Evolutionary conservation across 2,797 vertebrate species (phyloP).

Genomic region (Tolypeutes matacus): DNA sequence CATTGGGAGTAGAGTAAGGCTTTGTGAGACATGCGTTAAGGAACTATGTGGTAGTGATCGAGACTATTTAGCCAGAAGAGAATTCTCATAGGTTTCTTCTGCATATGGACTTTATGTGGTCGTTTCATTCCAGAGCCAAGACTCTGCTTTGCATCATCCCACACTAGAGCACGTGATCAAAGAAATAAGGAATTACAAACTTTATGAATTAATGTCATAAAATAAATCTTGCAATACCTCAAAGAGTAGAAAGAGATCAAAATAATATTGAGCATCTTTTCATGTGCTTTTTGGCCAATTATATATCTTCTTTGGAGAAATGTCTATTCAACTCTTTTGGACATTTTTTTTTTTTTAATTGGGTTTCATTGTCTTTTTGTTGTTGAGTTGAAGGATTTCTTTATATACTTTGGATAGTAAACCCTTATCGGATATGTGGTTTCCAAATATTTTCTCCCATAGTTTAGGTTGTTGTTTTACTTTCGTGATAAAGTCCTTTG

Average conservation of each 20-base stretch:
- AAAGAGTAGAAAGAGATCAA: neutral
- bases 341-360: no score
- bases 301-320: no score
- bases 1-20: slow-evolving; percentile 94
- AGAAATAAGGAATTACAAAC: slow-evolving; percentile 57
- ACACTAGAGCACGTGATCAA: slow-evolving; percentile 90
- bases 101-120: slow-evolving; percentile 95
- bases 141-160: slow-evolving; percentile 98
- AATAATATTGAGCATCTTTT: neutral
- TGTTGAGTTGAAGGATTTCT: no score
- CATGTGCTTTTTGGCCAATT: no score
- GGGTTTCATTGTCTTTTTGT: no score
- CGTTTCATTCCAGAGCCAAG: slow-evolving; percentile 98
- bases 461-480: no score
- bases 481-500: no score
- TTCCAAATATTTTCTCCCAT: no score
- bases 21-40: slow-evolving; percentile 94
- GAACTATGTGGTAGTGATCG: slow-evolving; percentile 96
- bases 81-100: slow-evolving; percentile 99
- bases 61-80: slow-evolving; percentile 95
- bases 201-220: slow-evolving; percentile 39
- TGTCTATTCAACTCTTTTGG: no score
- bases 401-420: no score
- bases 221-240: neutral
- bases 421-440: no score